Base-by-base conservation (phyloP, 2,888 invertebrate species). In the Cynaeus angustus region DNA sequence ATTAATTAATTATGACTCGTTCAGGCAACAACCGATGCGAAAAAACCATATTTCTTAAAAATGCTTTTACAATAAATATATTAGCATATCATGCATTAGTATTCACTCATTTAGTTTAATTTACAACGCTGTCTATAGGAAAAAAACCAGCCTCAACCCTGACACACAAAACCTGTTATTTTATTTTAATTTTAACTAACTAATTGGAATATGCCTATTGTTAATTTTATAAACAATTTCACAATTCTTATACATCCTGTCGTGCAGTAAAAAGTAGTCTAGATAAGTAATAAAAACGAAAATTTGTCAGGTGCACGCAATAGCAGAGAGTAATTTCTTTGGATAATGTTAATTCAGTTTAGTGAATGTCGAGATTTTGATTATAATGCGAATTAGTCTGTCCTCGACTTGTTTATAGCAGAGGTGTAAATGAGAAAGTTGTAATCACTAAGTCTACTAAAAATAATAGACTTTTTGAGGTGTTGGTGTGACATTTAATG, bases 151-250 rank as follows among this genome's bases (percentile, higher is more conserved):
- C 7, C 16, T 46, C 46, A 50, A 50, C 50, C 50, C 28, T 50
- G 50, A 50, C 50, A 50, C 30, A 50, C 30, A 50, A 50, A 50
- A 50, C 48, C 7, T 21, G 26, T 16, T 21, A 3, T 21, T 21
- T 21, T 48, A 48, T 43, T 43, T 14, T 46, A 46, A 46, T 46
- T 46, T 46, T 16, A 46, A 45, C 12, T 45, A 45, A 45, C 14
- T 45, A n/a, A 21, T 21, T 21, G 21, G 21, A 3, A 21, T 21
- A n/a, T n/a, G n/a, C n/a, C n/a, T n/a, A n/a, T n/a, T n/a, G n/a
- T n/a, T n/a, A n/a, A n/a, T n/a, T n/a, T n/a, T n/a, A n/a, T n/a
- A n/a, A n/a, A n/a, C n/a, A 21, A 21, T 21, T 21, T 21, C 21
- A 21, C n/a, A n/a, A n/a, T 21, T 21, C 2, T 21, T 21, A 4